phyloP scores from a whole-genome alignment of 35 echinoderm and acorn worm species.

The Acanthaster planci region DNA sequence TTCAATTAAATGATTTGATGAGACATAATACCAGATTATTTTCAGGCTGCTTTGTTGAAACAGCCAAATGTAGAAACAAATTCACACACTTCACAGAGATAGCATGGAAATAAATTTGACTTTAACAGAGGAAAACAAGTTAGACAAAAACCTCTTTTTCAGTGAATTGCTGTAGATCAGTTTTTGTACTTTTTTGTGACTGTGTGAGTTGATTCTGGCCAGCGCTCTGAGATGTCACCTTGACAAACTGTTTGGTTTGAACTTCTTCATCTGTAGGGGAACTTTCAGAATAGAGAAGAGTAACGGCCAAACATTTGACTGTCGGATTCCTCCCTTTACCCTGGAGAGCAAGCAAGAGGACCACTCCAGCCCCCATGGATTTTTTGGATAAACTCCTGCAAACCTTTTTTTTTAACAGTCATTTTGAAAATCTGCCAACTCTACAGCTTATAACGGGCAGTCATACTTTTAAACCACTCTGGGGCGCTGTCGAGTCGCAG shows the following conservation, averaged over 20 bases:
- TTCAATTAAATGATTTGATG: too few species aligned
- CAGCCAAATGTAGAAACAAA: too few species aligned
- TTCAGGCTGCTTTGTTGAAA: too few species aligned
- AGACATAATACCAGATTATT: too few species aligned
- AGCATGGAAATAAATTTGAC: too few species aligned
- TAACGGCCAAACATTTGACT: constrained; percentile 91
- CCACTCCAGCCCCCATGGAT: constrained; percentile 75
- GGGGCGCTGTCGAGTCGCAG: too few species aligned
- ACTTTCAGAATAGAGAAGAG: constrained; percentile 92
- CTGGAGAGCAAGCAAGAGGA: constrained; percentile 92
- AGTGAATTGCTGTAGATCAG: background rate
- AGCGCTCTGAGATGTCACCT: background rate
- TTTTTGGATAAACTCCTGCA: constrained; percentile 67
- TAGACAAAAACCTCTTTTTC: too few species aligned
- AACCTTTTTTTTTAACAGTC: background rate
- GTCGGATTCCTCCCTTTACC: constrained; percentile 90
- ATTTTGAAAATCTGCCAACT: background rate
- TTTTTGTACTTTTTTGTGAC: background rate
- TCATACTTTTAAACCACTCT: too few species aligned
- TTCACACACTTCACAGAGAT: too few species aligned
- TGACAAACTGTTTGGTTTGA: background rate
- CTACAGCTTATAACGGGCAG: too few species aligned
- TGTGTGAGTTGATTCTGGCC: background rate
- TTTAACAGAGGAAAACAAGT: too few species aligned
- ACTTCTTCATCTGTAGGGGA: constrained; percentile 73